Percentiles rank a stretch among this genome's conserved stretches.
phyloP scores from a whole-genome alignment of 2,113 vertebrate genomes.

The Holacanthus passer region DNA sequence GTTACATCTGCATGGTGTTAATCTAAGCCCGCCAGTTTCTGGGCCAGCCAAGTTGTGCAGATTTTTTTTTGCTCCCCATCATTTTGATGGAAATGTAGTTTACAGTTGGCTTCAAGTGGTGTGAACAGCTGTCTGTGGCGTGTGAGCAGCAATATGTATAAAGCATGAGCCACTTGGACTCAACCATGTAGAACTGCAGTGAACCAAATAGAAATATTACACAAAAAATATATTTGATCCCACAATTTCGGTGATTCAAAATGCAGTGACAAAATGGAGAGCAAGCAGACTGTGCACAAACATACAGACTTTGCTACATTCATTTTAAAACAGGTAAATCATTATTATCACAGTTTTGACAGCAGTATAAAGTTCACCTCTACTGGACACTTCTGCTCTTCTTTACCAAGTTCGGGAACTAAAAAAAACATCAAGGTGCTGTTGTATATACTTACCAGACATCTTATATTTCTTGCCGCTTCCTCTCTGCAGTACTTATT shows the following conservation, averaged over 20 bases:
- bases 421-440: background rate
- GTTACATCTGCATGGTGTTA: too few relatives aligned
- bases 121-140: background rate
- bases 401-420: background rate
- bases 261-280: background rate
- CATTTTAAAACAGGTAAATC: background rate
- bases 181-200: background rate
- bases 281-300: background rate
- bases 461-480: constrained; percentile 13
- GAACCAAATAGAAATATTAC: background rate
- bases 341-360: background rate
- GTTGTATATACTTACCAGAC: background rate
- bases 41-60: background rate
- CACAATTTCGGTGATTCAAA: background rate
- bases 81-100: background rate
- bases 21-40: background rate
- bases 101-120: background rate
- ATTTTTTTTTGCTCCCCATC: background rate
- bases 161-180: background rate
- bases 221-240: background rate
- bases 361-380: background rate
- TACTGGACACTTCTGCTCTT: background rate
- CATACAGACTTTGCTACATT: background rate
- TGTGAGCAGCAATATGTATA: background rate
- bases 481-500: constrained; percentile 91